Conservation (phyloP, 2,113 vertebrate species). For the Hippocampus zosterae region DNA sequence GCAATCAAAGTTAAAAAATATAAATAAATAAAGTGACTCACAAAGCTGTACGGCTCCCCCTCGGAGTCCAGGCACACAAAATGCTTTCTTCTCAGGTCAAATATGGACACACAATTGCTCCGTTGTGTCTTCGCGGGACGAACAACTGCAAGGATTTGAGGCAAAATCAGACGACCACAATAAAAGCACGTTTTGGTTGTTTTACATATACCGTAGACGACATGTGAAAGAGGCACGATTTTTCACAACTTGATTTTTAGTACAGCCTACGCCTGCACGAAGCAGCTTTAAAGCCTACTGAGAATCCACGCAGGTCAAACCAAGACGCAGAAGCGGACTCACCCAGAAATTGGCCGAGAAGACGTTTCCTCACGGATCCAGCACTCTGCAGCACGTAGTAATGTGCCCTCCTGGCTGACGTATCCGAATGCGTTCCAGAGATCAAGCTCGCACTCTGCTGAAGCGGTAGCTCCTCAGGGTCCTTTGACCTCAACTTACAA, state of each 20-base stretch:
- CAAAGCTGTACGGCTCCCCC: conserved; percentile 76
- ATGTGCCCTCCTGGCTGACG: background rate
- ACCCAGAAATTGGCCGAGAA: conserved; percentile 79
- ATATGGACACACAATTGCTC: conserved; percentile 75
- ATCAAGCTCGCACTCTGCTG: background rate
- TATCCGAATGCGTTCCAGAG: background rate
- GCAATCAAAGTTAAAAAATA: background rate
- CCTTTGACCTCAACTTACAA: conserved; percentile 27
- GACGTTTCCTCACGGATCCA: conserved; percentile 52
- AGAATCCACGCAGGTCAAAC: background rate
- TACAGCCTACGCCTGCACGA: background rate
- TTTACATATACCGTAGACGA: too few species aligned
- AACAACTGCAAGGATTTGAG: conserved; percentile 34
- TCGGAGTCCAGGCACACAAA: conserved; percentile 78
- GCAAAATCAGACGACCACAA: background rate
- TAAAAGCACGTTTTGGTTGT: background rate
- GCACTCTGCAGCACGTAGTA: conserved; percentile 3
- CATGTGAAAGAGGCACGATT: background rate
- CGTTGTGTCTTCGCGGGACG: conserved; percentile 68
- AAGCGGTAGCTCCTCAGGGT: conserved; percentile 7
- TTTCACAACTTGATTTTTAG: background rate
- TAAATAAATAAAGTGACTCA: conserved; percentile 74
- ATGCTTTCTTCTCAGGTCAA: conserved; percentile 73
- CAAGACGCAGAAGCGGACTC: conserved; percentile 58
- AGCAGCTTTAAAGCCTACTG: background rate